These are phyloP conservation scores for Drepana arcuata DNA, from an alignment of 1,140 invertebrate species.

Conservation along the genomic window DNA sequence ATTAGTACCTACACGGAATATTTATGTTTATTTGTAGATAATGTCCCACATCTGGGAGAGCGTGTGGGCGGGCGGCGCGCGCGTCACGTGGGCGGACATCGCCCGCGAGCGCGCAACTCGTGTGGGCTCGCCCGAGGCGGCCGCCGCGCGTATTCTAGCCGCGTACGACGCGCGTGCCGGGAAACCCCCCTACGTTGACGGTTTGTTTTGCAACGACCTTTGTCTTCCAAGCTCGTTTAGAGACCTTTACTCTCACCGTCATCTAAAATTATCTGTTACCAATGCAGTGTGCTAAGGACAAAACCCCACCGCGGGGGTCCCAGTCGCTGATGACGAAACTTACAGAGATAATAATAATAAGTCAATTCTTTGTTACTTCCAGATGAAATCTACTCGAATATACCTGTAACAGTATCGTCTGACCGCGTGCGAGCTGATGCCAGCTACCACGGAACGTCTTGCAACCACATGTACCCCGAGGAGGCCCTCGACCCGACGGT, in stretches of 20 bases:
- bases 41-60: slow-evolving; percentile 74
- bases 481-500: slow-evolving; percentile 19
- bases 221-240: no score
- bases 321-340: neutral
- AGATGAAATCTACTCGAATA: slow-evolving; percentile 57
- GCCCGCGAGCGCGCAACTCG: slow-evolving; percentile 28
- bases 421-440: slow-evolving; percentile 28
- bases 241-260: no score
- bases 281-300: no score
- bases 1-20: no score
- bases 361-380: slow-evolving; percentile 17
- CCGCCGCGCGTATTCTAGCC: slow-evolving; percentile 16
- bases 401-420: slow-evolving; percentile 29
- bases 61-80: slow-evolving; percentile 37
- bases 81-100: slow-evolving; percentile 52
- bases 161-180: neutral
- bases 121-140: slow-evolving; percentile 15
- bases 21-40: no score
- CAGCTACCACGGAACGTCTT: slow-evolving; percentile 19
- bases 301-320: neutral
- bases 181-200: slow-evolving; percentile 3
- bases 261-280: no score
- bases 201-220: no score
- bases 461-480: slow-evolving; percentile 25
- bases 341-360: neutral